Percentiles rank a stretch among this genome's conserved stretches.
Evolutionary conservation across 2,888 invertebrate genomes (phyloP).

Genomic region (Melieria omissa): DNA sequence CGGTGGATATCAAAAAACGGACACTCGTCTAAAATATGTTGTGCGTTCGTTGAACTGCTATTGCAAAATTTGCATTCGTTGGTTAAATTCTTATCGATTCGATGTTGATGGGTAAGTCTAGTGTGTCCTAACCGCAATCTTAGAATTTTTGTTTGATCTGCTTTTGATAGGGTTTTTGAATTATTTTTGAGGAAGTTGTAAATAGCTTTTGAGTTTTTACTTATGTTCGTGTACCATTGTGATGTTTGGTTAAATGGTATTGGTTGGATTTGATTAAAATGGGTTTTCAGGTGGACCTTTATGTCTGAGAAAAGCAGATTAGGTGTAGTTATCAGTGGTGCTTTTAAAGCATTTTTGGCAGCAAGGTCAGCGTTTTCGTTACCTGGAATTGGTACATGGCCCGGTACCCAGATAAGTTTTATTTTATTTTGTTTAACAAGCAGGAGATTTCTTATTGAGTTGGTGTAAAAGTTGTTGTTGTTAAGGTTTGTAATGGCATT

Average conservation of each 20-base stretch:
- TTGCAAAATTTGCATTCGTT: slow-evolving; percentile 1
- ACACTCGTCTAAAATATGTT: too few relatives aligned
- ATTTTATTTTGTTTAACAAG: neutral
- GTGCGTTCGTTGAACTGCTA: neutral
- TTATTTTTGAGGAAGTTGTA: neutral
- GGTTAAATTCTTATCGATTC: neutral
- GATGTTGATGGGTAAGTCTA: slow-evolving; percentile 1
- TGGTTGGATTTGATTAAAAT: neutral
- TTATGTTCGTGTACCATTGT: neutral
- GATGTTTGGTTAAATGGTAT: neutral
- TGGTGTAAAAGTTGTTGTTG: slow-evolving; percentile 1
- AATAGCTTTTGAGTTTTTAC: neutral
- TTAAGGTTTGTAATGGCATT: neutral
- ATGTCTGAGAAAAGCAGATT: neutral
- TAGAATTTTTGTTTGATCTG: neutral
- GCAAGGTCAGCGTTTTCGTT: slow-evolving; percentile 3
- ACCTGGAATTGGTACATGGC: neutral
- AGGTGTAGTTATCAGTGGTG: neutral
- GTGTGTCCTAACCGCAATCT: neutral
- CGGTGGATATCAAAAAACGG: too few relatives aligned
- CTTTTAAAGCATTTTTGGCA: slow-evolving; percentile 5
- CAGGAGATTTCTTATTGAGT: neutral
- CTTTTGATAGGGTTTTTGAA: neutral
- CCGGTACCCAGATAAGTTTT: slow-evolving; percentile 11
- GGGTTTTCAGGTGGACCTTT: neutral